Conservation (phyloP, 2,113 vertebrate species). For the Tympanuchus pallidicinctus region DNA sequence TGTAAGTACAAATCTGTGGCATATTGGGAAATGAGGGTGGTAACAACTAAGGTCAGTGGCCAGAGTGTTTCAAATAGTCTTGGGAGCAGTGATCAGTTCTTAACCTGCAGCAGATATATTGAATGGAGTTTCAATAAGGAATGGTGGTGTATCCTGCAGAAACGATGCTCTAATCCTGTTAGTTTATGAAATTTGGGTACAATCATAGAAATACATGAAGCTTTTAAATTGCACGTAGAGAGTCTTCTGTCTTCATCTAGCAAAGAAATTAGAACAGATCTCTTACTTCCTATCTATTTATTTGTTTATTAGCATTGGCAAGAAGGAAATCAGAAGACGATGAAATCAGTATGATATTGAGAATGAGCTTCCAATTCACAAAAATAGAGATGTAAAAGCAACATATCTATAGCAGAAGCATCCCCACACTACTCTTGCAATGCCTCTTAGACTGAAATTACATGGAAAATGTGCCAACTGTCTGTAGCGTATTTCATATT, state of each 20-base stretch:
- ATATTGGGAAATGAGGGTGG: slow-evolving; percentile 49
- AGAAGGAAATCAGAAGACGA: not conserved
- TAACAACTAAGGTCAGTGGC: slow-evolving; percentile 63
- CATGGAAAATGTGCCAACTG: not conserved
- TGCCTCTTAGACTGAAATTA: not conserved
- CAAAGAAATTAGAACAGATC: not conserved
- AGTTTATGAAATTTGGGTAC: not conserved
- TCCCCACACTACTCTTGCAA: not conserved
- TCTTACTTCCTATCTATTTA: not conserved
- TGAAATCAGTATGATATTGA: not conserved
- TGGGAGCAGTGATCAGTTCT: slow-evolving; percentile 26
- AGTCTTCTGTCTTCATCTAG: not conserved
- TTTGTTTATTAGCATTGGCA: not conserved
- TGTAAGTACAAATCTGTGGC: slow-evolving; percentile 72
- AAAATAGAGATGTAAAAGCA: not conserved
- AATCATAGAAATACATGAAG: not conserved
- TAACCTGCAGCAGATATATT: slow-evolving; percentile 16
- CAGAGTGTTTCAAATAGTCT: slow-evolving; percentile 55
- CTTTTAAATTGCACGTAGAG: not conserved
- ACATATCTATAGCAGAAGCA: not conserved
- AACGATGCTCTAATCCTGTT: not conserved
- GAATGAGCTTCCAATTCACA: not conserved
- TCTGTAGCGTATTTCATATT: not conserved
- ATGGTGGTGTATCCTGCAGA: not conserved
- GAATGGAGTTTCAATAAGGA: not conserved